Percentiles rank a stretch among this genome's conserved stretches.
Conservation (phyloP, 2,797 vertebrate species). For the Smutsia temminckii region DNA sequence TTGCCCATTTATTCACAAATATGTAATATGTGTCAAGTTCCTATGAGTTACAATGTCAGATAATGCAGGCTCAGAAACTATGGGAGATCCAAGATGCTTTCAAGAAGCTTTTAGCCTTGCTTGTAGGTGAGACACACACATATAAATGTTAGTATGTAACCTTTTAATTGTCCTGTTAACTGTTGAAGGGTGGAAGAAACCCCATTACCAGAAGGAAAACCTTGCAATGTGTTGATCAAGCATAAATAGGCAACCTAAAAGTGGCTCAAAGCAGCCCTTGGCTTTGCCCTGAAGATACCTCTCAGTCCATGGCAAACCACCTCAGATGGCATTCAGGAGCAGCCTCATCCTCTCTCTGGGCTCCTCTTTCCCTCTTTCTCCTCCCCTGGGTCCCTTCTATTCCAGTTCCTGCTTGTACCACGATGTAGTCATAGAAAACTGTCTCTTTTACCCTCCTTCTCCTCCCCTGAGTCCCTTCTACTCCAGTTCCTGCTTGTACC, state of each 20-base stretch:
- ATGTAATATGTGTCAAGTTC: neutral
- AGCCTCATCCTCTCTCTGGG: neutral
- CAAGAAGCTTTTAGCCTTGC: neutral
- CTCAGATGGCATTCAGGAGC: neutral
- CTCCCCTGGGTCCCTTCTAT: neutral
- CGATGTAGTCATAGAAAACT: too few species aligned
- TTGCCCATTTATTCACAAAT: neutral
- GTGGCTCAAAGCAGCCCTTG: neutral
- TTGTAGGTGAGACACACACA: neutral
- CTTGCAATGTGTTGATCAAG: neutral
- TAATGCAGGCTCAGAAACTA: neutral
- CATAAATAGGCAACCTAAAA: neutral
- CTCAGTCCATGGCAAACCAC: neutral
- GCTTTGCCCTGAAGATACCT: neutral
- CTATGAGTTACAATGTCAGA: neutral
- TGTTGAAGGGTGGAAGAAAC: neutral
- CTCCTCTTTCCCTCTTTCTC: neutral
- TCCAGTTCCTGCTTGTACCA: neutral
- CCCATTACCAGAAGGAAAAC: neutral
- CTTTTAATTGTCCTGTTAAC: neutral
- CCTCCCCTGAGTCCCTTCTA: neutral
- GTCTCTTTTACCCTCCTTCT: neutral
- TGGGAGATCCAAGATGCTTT: neutral
- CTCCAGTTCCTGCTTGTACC: neutral
- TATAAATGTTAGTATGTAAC: neutral